Base-by-base conservation (phyloP, 2,113 vertebrate genomes). In the Tragelaphus strepsiceros region DNA sequence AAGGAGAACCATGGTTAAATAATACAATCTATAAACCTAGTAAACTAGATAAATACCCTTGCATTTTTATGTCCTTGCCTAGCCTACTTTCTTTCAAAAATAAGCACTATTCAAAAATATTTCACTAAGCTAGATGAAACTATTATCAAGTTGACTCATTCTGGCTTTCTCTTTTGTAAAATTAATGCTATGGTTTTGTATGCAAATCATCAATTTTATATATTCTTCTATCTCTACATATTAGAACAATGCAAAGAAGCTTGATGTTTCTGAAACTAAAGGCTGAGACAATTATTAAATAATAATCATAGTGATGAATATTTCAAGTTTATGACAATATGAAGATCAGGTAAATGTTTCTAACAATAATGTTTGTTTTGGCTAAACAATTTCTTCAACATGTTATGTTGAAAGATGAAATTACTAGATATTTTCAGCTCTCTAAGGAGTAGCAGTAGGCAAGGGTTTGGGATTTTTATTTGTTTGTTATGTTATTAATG, bases 71-170 rank as follows among this genome's bases (percentile, higher is more conserved):
- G 43, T 49, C 7, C 30, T 58, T 93, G 16, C 16, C 80, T 21
- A 96, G 4, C 90, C 43, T 74, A 83, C 84, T 98, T 97, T 94
- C 81, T 95, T 95, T 97, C 80, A 98, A 96, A 90, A 97, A 92
- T 92, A 64, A 94, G 3, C 78, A 90, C 64, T 74, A 74, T 3
- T 80, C 53, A 94, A 43, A 93, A 92, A 61, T 96, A 59, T 97
- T 97, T 98, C 74, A 90, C 53, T 91, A 94, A 98, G 87, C 32
- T 95, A 96, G 74, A 97, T 95, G 9, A 90, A 95, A 88, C 28
- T 61, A 90, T 49, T 94, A 94, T 97, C 71, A 82, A 15, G 1
- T 97, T 94, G 78, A 96, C 54, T 90, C 62, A 96, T 56, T 92
- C 87, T 21, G 32, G 0, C 6, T 17, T 86, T 92, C 49, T 0